Evolutionary conservation across 2,888 invertebrate genomes (phyloP), one percentile per base, ranked within the genome.

Genomic region (Aelia acuminata): DNA sequence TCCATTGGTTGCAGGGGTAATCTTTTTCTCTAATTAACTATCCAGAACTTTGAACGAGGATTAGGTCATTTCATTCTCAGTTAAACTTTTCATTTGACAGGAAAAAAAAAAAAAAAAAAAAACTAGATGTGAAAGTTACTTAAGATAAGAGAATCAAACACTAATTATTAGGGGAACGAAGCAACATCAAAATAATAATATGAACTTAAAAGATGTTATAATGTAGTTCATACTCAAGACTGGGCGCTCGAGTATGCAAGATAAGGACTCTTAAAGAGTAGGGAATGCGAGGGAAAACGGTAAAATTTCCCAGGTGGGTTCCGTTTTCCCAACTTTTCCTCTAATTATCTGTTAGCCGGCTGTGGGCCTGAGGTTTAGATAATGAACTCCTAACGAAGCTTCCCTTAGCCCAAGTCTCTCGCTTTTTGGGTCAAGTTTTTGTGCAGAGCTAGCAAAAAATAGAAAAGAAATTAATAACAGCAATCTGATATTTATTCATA

Each of bases 361-460:
- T 3, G 31, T 8, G 31, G 63, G 57, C 13, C 22, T 70, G 63
- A 35, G 63, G 63, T 70, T 35, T 7, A 35, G 63, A 70, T 70
- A 70, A 70, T 70, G 63, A 70, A 70, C 63, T 35, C 63, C 63
- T 70, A 70, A 70, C 63, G 63, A 70, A 70, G 63, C 31, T 35
- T 35, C 8, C 63, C 63, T 35, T 20, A 26, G n/a, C 63, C 35
- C 35, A 70, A 31, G 63, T 70, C 63, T 70, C 26, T 18, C 18
- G 63, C 15, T 70, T 70, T 70, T 70, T 1, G 31, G 31, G 1
- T 20, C 7, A 2, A 70, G 22, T 70, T 70, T 70, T 70, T 57
- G 26, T 3, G 26, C 26, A 4, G 15, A 26, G 57, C 26, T 70
- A 18, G 63, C n/a, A 70, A 70, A 18, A 63, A 70, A 70, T 26